These are phyloP conservation scores for Lithobates pipiens DNA, from an alignment of 2,797 vertebrate species.

Conservation along the genomic window DNA sequence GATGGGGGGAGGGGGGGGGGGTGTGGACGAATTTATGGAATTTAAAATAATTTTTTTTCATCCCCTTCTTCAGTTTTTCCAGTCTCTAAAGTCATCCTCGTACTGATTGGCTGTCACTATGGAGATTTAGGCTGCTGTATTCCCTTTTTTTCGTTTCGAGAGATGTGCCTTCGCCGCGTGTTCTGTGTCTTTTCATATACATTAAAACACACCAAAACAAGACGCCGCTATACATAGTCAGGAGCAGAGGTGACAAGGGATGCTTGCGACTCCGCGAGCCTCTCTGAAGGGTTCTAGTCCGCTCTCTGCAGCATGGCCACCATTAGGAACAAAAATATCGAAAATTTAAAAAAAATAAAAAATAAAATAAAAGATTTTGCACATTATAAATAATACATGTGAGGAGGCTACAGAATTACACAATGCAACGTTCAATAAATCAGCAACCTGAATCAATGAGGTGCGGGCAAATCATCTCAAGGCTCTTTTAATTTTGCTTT, in stretches of 20 bases:
- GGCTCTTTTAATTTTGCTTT: not conserved
- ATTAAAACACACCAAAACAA: constrained; percentile 56
- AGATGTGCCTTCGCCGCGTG: constrained; percentile 44
- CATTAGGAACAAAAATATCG: not conserved
- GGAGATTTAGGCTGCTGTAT: constrained; percentile 58
- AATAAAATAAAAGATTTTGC: constrained; percentile 16
- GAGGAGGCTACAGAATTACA: not conserved
- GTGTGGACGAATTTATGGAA: constrained; percentile 47
- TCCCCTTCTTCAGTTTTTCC: constrained; percentile 48
- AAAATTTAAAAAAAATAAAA: not conserved
- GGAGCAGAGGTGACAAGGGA: not conserved
- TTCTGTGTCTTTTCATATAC: constrained; percentile 30
- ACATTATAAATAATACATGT: constrained; percentile 7
- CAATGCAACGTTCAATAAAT: constrained; percentile 18
- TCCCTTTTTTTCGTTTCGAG: constrained; percentile 52
- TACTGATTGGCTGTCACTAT: constrained; percentile 62
- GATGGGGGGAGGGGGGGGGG: constrained; percentile 32
- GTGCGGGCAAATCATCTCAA: not conserved
- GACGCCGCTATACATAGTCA: not conserved
- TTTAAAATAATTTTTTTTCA: constrained; percentile 40
- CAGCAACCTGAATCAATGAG: not conserved
- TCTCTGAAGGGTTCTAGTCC: not conserved
- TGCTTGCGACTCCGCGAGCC: not conserved
- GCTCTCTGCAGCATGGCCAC: not conserved
- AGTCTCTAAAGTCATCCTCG: constrained; percentile 42